Percentiles rank a stretch among this genome's conserved stretches.
Evolutionary conservation across 2,888 invertebrate genomes (phyloP).

Genomic region (Oligia fasciuncula): DNA sequence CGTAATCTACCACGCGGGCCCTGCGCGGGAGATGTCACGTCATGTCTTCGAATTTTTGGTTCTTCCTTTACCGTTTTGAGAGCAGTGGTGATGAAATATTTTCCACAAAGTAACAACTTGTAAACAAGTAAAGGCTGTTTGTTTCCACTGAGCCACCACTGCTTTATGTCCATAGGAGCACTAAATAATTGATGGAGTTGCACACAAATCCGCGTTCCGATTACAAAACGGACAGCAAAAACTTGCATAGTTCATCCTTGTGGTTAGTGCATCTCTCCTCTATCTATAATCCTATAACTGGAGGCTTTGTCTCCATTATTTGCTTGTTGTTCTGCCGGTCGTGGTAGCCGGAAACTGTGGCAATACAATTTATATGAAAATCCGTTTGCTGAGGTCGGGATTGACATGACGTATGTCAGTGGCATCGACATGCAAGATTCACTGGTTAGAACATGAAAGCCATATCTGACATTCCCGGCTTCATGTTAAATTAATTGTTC

Average conservation of each 20-base stretch:
- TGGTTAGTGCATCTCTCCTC: not conserved
- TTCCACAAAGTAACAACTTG: no score
- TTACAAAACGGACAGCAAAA: not conserved
- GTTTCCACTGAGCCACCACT: no score
- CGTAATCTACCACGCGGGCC: no score
- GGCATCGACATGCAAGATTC: slow-evolving; percentile 26
- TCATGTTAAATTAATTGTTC: not conserved
- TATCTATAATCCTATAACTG: slow-evolving; percentile 24
- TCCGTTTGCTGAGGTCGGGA: slow-evolving; percentile 31
- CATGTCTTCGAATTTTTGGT: no score
- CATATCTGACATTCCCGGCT: not conserved
- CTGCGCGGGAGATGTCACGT: no score
- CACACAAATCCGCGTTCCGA: not conserved
- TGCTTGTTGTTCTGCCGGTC: slow-evolving; percentile 9
- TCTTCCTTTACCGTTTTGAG: no score
- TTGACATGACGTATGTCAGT: slow-evolving; percentile 39
- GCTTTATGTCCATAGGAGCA: no score
- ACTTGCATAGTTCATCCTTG: slow-evolving; percentile 13
- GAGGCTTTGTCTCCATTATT: slow-evolving; percentile 41
- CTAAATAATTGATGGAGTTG: not conserved
- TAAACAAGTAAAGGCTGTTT: no score
- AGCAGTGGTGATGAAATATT: no score
- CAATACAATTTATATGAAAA: slow-evolving; percentile 44
- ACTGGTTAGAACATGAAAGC: not conserved
- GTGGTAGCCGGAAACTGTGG: slow-evolving; percentile 20